Percentiles rank a stretch among this genome's conserved stretches.
Conservation (phyloP, 2,113 vertebrate genomes). For the Ceyx cyanopectus region DNA sequence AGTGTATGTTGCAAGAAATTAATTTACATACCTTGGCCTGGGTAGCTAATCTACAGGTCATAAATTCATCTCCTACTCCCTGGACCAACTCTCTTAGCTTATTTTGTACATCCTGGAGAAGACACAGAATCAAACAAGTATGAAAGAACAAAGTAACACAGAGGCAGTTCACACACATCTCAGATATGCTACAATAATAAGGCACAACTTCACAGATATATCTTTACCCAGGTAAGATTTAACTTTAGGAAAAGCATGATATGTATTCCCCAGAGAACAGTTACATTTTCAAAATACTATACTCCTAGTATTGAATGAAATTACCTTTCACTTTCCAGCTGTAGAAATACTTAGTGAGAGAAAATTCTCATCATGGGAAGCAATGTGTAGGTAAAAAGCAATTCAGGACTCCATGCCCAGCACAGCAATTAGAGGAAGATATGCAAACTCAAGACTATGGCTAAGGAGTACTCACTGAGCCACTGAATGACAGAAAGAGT, state of each 20-base stretch:
- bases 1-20: not conserved
- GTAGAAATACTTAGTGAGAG: not conserved
- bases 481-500: slow-evolving; percentile 92
- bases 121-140: not conserved
- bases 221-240: not conserved
- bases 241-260: not conserved
- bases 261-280: not conserved
- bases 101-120: slow-evolving; percentile 90
- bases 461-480: slow-evolving; percentile 83
- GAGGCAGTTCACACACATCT: not conserved
- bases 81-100: slow-evolving; percentile 90
- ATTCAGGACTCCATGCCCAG: not conserved
- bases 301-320: not conserved
- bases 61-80: slow-evolving; percentile 92
- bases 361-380: not conserved
- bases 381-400: not conserved
- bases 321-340: not conserved
- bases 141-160: not conserved
- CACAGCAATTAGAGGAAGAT: not conserved
- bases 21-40: slow-evolving; percentile 90
- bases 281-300: not conserved
- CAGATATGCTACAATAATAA: not conserved
- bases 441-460: not conserved
- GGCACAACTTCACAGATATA: not conserved
- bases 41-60: slow-evolving; percentile 87